Evolutionary conservation across 2,888 invertebrate genomes (phyloP).

Genomic region (Drepanosiphum platanoidis): DNA sequence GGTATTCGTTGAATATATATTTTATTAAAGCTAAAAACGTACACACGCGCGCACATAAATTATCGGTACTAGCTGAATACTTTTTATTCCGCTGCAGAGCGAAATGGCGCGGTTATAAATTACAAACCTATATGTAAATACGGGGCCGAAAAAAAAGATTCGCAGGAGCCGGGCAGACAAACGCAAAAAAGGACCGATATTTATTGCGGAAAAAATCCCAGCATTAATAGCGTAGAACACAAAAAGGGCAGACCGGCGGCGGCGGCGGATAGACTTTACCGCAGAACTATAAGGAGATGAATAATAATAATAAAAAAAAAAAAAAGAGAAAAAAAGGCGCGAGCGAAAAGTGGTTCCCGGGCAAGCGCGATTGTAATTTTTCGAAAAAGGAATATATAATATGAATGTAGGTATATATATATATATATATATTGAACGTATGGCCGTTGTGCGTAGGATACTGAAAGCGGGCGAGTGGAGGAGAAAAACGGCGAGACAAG

Average conservation of each 20-base stretch:
- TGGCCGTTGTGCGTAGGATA: constrained; percentile 2
- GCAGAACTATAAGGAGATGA: constrained; percentile 20
- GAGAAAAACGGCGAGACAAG: constrained; percentile 14
- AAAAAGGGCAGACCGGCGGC: constrained; percentile 34
- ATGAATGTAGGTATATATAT: not conserved
- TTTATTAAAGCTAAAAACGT: constrained; percentile 31
- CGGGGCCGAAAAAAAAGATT: constrained; percentile 37
- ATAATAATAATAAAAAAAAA: constrained; percentile 16
- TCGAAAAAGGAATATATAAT: not conserved
- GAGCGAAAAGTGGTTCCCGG: constrained; percentile 24
- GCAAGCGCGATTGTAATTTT: constrained; percentile 49
- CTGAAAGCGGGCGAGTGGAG: not conserved
- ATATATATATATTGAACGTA: not conserved
- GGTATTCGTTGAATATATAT: constrained; percentile 2
- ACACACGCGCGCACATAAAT: constrained; percentile 30
- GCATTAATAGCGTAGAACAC: constrained; percentile 45
- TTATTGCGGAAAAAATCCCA: constrained; percentile 47
- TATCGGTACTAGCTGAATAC: constrained; percentile 26
- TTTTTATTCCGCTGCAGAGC: constrained; percentile 16
- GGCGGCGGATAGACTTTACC: constrained; percentile 32
- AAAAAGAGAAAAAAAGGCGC: no score
- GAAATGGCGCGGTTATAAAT: constrained; percentile 41
- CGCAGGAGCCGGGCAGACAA: constrained; percentile 20
- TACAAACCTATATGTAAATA: constrained; percentile 41
- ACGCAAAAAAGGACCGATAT: constrained; percentile 46